Evolutionary conservation across 1,140 invertebrate genomes (phyloP), one percentile per base, ranked within the genome.

Genomic region (Drosophila guanche): DNA sequence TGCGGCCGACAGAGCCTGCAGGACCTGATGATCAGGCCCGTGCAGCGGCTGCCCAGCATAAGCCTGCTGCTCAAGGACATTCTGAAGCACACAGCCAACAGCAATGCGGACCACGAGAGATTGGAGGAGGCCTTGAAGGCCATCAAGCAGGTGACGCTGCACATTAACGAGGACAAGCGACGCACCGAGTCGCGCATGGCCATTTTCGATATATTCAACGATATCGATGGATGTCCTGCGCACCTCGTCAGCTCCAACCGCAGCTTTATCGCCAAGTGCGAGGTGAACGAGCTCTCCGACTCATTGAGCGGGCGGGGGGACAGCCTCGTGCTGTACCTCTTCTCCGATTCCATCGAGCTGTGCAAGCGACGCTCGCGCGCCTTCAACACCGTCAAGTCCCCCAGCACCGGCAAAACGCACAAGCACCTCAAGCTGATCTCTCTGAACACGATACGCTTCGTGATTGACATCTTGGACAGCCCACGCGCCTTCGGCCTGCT

Each of bases 131-230:
- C 98, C 20, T 93, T 98, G 73, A 95, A 94, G 78, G 95, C 95
- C 74, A 95, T 99, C 81, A 96, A 97, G 90, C 96, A 98, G 94
- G 97, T 99, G 12, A 98, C 98, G 95, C 96, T 96, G 70, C 95
- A 98, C 90, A 98, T 99, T 54, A 99, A 99, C 92, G 98, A 99
- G 93, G 97, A 99, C 91, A 99, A 99, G 92, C 93, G 98, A 72
- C 97, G 96, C 92, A 98, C 97, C 6, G 98, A 99, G 92, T 96
- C 96, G 0, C 97, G 98, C 92, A 93, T 99, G 81, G 97, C 96
- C 70, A 96, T 99, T 94, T 99, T 99, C 92, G 97, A 99, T 92
- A 98, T 99, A 60, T 97, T 98, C 92, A 98, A 99, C 92, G 97
- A 99, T 90, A 99, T 99, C 84, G 98, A 99, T 88, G 97, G 98